Conservation (phyloP, 2,888 invertebrate species). For the Bursaphelenchus okinawaensis region DNA sequence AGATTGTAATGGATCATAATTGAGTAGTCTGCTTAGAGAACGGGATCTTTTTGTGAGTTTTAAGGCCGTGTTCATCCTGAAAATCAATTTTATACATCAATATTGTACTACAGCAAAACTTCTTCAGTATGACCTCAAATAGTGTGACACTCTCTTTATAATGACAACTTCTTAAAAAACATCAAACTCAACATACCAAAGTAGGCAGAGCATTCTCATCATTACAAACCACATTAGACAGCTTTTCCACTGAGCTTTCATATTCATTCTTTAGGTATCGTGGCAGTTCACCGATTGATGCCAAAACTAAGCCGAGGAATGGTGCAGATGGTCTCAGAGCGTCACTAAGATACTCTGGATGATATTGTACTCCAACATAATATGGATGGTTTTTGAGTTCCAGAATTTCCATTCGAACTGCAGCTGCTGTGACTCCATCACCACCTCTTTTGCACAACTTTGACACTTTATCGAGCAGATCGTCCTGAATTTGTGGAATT, state of each 20-base stretch:
- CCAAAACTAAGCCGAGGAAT: constrained; percentile 86
- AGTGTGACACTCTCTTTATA: no score
- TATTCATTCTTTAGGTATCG: constrained; percentile 7
- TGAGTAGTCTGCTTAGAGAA: neutral
- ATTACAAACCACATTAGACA: neutral
- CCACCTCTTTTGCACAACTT: constrained; percentile 48
- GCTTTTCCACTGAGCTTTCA: constrained; percentile 12
- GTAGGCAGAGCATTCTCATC: neutral
- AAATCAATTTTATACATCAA: neutral
- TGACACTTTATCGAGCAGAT: constrained; percentile 35
- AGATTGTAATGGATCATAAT: no score
- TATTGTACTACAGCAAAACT: no score
- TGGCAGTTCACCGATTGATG: constrained; percentile 71
- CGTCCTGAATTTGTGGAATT: no score
- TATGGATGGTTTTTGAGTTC: constrained; percentile 80
- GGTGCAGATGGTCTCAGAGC: constrained; percentile 81
- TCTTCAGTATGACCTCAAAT: neutral
- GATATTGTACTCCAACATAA: constrained; percentile 91
- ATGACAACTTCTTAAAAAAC: no score
- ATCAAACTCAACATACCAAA: neutral
- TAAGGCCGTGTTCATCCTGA: neutral
- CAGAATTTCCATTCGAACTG: constrained; percentile 84
- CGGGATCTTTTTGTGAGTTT: neutral
- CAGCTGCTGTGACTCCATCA: constrained; percentile 41
- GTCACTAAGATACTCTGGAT: constrained; percentile 76